Conservation (phyloP, 2,113 vertebrate genomes). For the Smithornis capensis region DNA sequence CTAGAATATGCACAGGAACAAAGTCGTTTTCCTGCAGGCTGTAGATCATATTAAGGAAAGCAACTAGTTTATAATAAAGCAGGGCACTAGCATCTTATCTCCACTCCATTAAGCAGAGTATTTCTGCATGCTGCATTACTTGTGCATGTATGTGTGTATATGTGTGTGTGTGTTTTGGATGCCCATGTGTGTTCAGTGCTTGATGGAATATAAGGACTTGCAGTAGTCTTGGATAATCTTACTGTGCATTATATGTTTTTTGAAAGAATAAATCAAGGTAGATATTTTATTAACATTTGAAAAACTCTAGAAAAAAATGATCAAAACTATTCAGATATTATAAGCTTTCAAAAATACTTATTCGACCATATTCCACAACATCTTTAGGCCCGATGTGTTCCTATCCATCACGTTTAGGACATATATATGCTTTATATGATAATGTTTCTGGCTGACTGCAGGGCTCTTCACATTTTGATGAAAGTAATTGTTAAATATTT, state of each 20-base stretch:
- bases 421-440: background rate
- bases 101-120: background rate
- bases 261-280: background rate
- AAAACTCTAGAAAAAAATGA: background rate
- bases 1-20: background rate
- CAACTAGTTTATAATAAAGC: background rate
- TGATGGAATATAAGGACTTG: background rate
- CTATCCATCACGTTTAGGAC: background rate
- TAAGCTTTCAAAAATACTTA: background rate
- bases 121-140: background rate
- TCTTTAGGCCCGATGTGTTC: background rate
- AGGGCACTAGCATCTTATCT: background rate
- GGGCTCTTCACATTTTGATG: background rate
- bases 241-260: background rate
- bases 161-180: fast-evolving
- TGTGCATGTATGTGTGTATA: background rate
- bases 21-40: background rate
- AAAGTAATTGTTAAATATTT: background rate
- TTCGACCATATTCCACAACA: background rate
- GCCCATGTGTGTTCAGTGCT: background rate
- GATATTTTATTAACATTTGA: background rate
- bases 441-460: background rate
- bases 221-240: background rate
- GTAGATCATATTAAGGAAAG: background rate
- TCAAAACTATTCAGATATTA: background rate